These are phyloP conservation scores for Periophthalmus magnuspinnatus DNA, from an alignment of 2,797 vertebrate genomes.

Conservation along the genomic window DNA sequence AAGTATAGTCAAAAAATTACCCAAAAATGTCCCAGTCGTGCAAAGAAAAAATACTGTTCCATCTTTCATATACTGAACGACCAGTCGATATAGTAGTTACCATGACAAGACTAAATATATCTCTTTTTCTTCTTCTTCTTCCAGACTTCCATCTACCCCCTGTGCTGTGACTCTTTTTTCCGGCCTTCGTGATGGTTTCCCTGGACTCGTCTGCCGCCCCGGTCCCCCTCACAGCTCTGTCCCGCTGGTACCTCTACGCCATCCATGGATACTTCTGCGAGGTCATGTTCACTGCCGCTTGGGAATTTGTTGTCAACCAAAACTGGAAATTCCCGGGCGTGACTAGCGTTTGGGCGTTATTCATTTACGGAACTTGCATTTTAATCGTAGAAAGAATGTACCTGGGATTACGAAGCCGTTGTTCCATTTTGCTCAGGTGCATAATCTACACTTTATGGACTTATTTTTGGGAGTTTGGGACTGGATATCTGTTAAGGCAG, in stretches of 20 bases:
- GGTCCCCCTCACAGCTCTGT: slow-evolving; percentile 88
- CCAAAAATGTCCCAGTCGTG: no score
- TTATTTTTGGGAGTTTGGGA: slow-evolving; percentile 97
- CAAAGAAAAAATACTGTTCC: background rate
- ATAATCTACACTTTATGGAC: slow-evolving; percentile 98
- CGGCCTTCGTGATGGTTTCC: slow-evolving; percentile 54
- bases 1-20: no score
- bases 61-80: background rate
- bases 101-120: background rate
- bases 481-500: slow-evolving; percentile 90
- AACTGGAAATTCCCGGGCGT: slow-evolving; percentile 99
- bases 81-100: no score
- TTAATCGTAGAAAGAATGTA: slow-evolving; percentile 96
- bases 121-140: slow-evolving; percentile 1
- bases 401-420: slow-evolving; percentile 83
- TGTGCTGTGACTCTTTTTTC: background rate
- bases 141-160: slow-evolving; percentile 33
- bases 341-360: slow-evolving; percentile 97
- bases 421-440: slow-evolving; percentile 89
- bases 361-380: slow-evolving; percentile 98
- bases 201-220: slow-evolving; percentile 66
- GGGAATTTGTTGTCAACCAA: slow-evolving; percentile 94
- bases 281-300: slow-evolving; percentile 98
- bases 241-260: slow-evolving; percentile 98
- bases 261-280: slow-evolving; percentile 99